These are phyloP conservation scores for Leucozona laternaria DNA, from an alignment of 2,888 invertebrate genomes.

Conservation along the genomic window DNA sequence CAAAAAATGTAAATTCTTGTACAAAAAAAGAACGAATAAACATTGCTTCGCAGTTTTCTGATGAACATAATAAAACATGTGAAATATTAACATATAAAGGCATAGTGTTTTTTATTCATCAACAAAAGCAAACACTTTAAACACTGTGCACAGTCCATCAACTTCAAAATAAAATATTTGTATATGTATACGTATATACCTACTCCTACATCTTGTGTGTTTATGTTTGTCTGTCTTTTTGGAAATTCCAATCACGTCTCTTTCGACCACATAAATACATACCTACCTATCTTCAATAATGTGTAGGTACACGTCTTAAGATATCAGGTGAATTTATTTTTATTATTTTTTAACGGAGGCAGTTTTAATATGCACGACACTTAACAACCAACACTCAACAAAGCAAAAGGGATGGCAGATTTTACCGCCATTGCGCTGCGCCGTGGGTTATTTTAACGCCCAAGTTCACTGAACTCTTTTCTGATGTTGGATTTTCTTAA, in stretches of 20 bases:
- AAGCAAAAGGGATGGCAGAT: constrained; percentile 36
- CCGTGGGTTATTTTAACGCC: constrained; percentile 19
- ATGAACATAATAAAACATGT: neutral
- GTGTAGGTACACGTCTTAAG: constrained; percentile 46
- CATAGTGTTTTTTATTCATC: neutral
- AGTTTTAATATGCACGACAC: constrained; percentile 60
- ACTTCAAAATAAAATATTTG: no score
- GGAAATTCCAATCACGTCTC: constrained; percentile 62
- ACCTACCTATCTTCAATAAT: constrained; percentile 15
- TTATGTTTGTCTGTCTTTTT: constrained; percentile 3
- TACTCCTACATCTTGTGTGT: constrained; percentile 10
- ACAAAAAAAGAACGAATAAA: no score
- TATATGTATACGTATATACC: no score
- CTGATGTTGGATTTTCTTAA: constrained; percentile 9
- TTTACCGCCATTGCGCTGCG: constrained; percentile 17
- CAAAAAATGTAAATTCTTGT: neutral
- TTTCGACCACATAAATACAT: constrained; percentile 20
- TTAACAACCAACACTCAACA: constrained; percentile 36
- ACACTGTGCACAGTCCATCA: constrained; percentile 34
- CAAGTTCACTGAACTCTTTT: constrained; percentile 59
- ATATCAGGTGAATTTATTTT: constrained; percentile 41
- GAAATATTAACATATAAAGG: constrained; percentile 16
- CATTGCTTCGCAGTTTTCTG: no score
- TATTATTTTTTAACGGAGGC: constrained; percentile 39
- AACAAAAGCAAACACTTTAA: constrained; percentile 25